Conservation (phyloP, 2,888 invertebrate genomes). For the Sinotaia quadrata region DNA sequence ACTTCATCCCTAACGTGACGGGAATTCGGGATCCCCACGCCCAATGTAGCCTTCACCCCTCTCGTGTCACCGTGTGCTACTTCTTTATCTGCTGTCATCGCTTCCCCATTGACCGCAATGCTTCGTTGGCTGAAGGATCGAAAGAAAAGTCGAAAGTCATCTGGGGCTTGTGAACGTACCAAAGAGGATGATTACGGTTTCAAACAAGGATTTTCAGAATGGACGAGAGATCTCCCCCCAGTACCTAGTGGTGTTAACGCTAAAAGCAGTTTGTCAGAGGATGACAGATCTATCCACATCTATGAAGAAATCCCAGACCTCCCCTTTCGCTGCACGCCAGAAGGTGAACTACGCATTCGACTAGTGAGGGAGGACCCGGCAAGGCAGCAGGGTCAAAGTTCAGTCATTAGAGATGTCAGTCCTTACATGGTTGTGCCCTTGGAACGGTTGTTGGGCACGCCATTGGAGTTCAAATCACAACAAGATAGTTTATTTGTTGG, state of each 20-base stretch:
- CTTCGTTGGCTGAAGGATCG: slow-evolving; percentile 44
- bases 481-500: slow-evolving; percentile 27
- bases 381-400: not conserved
- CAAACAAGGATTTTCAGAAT: slow-evolving; percentile 19
- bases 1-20: too few species aligned
- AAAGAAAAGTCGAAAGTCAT: slow-evolving; percentile 6
- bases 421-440: slow-evolving; percentile 42
- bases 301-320: slow-evolving; percentile 45
- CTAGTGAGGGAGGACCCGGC: slow-evolving; percentile 13
- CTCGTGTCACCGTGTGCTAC: too few species aligned
- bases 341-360: slow-evolving; percentile 9
- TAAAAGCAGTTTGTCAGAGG: slow-evolving; percentile 20
- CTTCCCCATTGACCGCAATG: too few species aligned
- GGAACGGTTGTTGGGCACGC: slow-evolving; percentile 22
- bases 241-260: slow-evolving; percentile 23
- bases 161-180: slow-evolving; percentile 19
- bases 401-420: slow-evolving; percentile 8
- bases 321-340: slow-evolving; percentile 24
- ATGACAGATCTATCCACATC: slow-evolving; percentile 41
- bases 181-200: slow-evolving; percentile 40
- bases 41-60: too few species aligned
- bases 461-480: slow-evolving; percentile 25
- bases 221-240: slow-evolving; percentile 34
- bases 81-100: too few species aligned
- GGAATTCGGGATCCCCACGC: too few species aligned